Base-by-base conservation (phyloP, 1,140 invertebrate genomes). In the Chlorops oryzae region DNA sequence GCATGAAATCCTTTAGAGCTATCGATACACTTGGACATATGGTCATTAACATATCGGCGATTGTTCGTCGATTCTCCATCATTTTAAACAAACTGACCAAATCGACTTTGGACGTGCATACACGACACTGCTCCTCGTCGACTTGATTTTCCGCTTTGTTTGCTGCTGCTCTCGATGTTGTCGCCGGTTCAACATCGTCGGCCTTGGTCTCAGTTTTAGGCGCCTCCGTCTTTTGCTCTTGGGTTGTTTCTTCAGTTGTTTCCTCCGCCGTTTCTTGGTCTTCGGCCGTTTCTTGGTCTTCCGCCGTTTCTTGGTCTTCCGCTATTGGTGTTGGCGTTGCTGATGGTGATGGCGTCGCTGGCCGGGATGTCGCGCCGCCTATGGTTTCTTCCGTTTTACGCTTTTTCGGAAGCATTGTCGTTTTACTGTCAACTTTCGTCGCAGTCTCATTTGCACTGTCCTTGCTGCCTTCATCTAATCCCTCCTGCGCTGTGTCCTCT, bases 61-160 rank as follows among this genome's bases (percentile, higher is more conserved):
- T 59, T 5, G 65, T 59, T n/a, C 27, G 27, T 34, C 48, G 54
- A 32, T 58, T 47, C 41, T 55, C 51, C 7, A 49, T 27, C 39
- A 61, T 63, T 17, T 64, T 62, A 15, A 71, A 72, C 15, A 72
- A 59, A 22, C 59, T 61, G 28, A 61, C 56, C 44, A 72, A 46
- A 32, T 65, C 51, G 1, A 65, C 62, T 35, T 40, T 55, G 17
- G 51, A 54, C 21, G 63, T 63, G 50, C 70, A 72, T 1, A 72
- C 62, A 7, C 70, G 63, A 35, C 70, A 72, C 47, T 70, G 70
- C 21, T 69, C 62, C 43, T 63, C 61, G 41, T 72, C 63, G 7
- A 70, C 59, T 32, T 51, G 32, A 3, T 57, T 55, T 35, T 72
- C 65, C 37, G 58, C 57, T 13, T 57, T 55, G 6, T 55, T 56